Conservation (phyloP, 2,113 vertebrate genomes). For the Piprites chloris region DNA sequence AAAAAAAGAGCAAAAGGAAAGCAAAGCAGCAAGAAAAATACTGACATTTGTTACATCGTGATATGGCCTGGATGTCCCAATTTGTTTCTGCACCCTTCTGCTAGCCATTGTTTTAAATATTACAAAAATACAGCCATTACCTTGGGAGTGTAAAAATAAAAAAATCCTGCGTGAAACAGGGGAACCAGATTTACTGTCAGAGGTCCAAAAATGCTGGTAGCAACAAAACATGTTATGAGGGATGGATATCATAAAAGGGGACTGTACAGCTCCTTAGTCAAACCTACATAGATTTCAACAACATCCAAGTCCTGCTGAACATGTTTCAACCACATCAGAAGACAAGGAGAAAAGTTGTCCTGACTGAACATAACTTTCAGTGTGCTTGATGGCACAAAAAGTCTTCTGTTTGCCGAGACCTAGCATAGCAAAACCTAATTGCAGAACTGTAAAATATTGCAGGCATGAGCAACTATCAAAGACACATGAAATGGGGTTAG, state of each 20-base stretch:
- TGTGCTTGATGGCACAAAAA: background rate
- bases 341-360: background rate
- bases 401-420: background rate
- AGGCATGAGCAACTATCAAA: background rate
- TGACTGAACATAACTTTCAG: background rate
- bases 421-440: background rate
- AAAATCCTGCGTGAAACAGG: background rate
- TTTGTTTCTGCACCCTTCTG: background rate
- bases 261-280: background rate
- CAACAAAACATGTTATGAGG: background rate
- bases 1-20: background rate
- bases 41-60: background rate
- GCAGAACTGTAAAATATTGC: background rate
- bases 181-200: conserved; percentile 1
- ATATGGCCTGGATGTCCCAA: background rate
- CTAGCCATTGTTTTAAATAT: background rate
- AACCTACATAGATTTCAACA: background rate
- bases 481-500: background rate
- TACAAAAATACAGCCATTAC: background rate
- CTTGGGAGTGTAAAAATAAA: background rate
- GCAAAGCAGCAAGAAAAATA: background rate
- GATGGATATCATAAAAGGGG: background rate
- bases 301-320: background rate
- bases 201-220: conserved; percentile 13
- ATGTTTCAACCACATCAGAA: background rate